Base-by-base conservation (phyloP, 2,797 vertebrate species). In the Poeciliopsis paucimaculata region DNA sequence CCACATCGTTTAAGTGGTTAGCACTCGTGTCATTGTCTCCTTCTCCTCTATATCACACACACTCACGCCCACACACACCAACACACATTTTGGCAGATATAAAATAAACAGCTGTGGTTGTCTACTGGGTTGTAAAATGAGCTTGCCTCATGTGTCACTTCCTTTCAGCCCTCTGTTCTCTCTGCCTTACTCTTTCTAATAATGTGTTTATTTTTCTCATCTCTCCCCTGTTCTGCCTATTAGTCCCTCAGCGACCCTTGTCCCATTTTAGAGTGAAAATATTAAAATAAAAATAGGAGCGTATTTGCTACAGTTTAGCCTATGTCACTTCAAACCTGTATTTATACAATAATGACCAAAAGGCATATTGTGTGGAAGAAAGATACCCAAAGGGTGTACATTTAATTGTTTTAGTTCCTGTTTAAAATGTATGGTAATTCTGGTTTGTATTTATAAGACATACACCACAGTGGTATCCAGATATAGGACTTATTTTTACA, bases 61-160 rank as follows among this genome's bases (percentile, higher is more conserved):
- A 2, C 53, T 4, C 31, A 16, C n/a, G 1, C 53, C 4, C 73
- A 20, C 73, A 28, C 73, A 26, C 45, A 23, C 3, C 11, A 34
- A 39, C 62, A 43, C 43, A 79, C 68, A 36, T 73, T 82, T 53
- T 23, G 51, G 62, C 71, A 62, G 45, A 78, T 77, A 39, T 79
- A 46, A 83, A 78, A 74, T 43, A 76, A 86, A 76, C 76, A 80
- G 66, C 53, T 74, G 71, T 76, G 82, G 71, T 70, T 78, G 73
- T 46, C 76, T 73, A 13, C 31, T 76, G 47, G 68, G 41, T 34
- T 68, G 47, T 51, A 78, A 80, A 78, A 68, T 75, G 36, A 68
- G 68, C 16, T 9, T 20, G 36, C 81, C 68, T 79, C 72, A n/a
- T 41, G 55, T 47, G 72, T 64, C 39, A 49, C 31, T 72, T 77